phyloP scores from a whole-genome alignment of 1,140 invertebrate species.

The Globodera rostochiensis region DNA sequence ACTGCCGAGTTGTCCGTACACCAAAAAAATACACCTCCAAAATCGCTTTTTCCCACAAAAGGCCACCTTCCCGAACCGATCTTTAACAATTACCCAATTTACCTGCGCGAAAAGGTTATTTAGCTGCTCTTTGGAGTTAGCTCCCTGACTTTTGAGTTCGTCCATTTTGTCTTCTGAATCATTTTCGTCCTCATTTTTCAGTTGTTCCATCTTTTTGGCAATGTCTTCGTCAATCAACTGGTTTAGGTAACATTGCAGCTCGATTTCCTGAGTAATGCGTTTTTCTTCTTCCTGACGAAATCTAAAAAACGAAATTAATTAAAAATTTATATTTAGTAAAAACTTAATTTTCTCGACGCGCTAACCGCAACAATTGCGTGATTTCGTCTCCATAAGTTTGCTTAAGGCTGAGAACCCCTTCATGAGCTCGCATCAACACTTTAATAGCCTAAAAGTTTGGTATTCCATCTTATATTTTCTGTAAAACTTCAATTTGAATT shows the following conservation, averaged over 20 bases:
- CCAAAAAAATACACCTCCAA: too few relatives aligned
- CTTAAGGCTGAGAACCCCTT: slow-evolving; percentile 46
- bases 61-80: not conserved
- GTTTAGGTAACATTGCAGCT: slow-evolving; percentile 56
- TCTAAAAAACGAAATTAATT: not conserved
- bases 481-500: too few relatives aligned
- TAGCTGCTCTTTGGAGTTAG: slow-evolving; percentile 40
- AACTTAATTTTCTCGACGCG: slow-evolving; percentile 46
- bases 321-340: not conserved
- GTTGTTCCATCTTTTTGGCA: slow-evolving; percentile 36
- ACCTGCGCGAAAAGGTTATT: slow-evolving; percentile 53
- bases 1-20: too few relatives aligned
- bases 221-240: slow-evolving; percentile 56
- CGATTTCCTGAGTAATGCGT: slow-evolving; percentile 56
- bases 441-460: slow-evolving; percentile 42
- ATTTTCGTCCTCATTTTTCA: slow-evolving; percentile 32
- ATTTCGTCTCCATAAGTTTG: slow-evolving; percentile 56
- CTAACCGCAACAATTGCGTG: slow-evolving; percentile 47
- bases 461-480: too few relatives aligned
- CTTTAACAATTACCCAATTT: slow-evolving; percentile 24
- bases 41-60: too few relatives aligned
- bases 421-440: slow-evolving; percentile 46
- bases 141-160: slow-evolving; percentile 33
- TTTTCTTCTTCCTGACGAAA: slow-evolving; percentile 61
- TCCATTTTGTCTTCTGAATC: slow-evolving; percentile 45